Evolutionary conservation across 2,888 invertebrate genomes (phyloP).

Genomic region (Cryptocheilus praepositus): DNA sequence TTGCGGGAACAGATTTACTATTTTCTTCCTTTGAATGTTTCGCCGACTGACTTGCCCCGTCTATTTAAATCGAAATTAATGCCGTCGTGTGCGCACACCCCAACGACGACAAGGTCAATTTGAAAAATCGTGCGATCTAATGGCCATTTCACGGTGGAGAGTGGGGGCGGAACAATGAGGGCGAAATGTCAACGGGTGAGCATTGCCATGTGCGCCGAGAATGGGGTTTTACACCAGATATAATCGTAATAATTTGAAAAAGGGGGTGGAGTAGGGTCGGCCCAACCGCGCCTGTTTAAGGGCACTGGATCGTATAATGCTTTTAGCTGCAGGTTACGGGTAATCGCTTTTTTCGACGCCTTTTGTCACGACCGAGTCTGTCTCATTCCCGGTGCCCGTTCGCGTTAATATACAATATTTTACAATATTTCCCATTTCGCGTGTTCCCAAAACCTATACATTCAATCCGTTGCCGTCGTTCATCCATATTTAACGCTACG

Average conservation of each 20-base stretch:
- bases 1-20: too few species aligned
- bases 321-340: conserved; percentile 36
- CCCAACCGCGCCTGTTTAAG: conserved; percentile 39
- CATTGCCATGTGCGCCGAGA: conserved; percentile 58
- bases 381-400: not conserved
- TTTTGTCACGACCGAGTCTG: not conserved
- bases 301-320: conserved; percentile 29
- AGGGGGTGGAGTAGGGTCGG: conserved; percentile 28
- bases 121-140: conserved; percentile 64
- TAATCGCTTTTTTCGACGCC: conserved; percentile 23
- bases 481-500: too few species aligned
- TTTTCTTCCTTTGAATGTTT: too few species aligned
- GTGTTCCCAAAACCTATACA: too few species aligned
- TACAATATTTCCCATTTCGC: too few species aligned
- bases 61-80: conserved; percentile 56
- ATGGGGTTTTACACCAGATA: conserved; percentile 64
- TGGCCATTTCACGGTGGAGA: conserved; percentile 66
- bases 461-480: too few species aligned
- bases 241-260: conserved; percentile 64
- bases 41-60: conserved; percentile 17
- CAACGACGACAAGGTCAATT: conserved; percentile 48
- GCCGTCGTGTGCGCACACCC: conserved; percentile 28
- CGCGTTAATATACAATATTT: not conserved
- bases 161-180: conserved; percentile 51
- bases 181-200: conserved; percentile 59